Evolutionary conservation across 2,113 vertebrate genomes (phyloP).

Genomic region (Phodopus roborovskii): DNA sequence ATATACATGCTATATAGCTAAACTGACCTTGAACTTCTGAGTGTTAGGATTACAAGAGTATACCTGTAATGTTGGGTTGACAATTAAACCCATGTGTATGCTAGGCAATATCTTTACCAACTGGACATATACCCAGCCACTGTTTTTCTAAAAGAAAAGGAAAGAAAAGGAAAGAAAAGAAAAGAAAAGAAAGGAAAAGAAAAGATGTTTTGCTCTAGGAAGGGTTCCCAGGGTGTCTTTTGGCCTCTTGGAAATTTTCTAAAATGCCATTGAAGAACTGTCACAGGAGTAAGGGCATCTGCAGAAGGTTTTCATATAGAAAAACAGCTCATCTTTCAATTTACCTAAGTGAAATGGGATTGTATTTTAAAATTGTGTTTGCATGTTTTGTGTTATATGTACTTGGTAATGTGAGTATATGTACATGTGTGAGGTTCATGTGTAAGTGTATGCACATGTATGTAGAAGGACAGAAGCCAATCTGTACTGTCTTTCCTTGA

Average conservation of each 20-base stretch:
- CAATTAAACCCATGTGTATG: background rate
- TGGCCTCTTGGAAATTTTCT: background rate
- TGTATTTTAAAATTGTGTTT: background rate
- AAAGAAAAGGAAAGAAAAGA: no score
- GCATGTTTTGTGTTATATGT: background rate
- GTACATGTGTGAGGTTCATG: background rate
- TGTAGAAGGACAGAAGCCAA: background rate
- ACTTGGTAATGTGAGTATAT: background rate
- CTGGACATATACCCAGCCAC: background rate
- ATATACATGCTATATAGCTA: background rate
- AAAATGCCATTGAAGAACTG: background rate
- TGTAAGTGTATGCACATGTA: background rate
- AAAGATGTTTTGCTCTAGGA: background rate
- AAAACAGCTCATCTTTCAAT: background rate
- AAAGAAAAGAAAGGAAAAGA: no score
- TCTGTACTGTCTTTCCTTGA: background rate
- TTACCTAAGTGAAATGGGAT: background rate
- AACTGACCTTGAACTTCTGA: background rate
- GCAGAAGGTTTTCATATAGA: background rate
- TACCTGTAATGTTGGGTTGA: background rate
- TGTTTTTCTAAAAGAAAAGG: background rate
- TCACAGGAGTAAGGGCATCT: background rate
- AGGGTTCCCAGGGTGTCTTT: background rate
- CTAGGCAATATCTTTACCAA: background rate
- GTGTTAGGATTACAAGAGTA: background rate